phyloP scores from a whole-genome alignment of 1,140 invertebrate species.

The Conopomorpha cramerella region DNA sequence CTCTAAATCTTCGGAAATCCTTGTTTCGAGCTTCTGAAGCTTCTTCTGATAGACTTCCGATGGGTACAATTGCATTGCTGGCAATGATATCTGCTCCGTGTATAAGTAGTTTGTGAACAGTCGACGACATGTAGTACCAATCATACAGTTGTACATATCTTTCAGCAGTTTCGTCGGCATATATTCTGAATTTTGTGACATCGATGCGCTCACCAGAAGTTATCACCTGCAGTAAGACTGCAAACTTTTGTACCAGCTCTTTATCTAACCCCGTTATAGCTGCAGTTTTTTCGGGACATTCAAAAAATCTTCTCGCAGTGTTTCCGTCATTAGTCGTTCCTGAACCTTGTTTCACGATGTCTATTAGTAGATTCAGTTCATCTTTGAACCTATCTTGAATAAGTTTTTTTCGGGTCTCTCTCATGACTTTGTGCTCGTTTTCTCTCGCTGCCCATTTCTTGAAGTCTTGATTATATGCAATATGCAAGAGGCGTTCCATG shows the following conservation, averaged over 20 bases:
- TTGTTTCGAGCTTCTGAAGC: too few species aligned
- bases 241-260: slow-evolving; percentile 8
- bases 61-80: too few species aligned
- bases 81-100: too few species aligned
- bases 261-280: slow-evolving; percentile 16
- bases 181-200: too few species aligned
- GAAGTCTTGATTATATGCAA: not conserved
- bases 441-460: not conserved
- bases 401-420: slow-evolving; percentile 9
- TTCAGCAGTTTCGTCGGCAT: too few species aligned
- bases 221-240: slow-evolving; percentile 13
- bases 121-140: too few species aligned
- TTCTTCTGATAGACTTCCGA: too few species aligned
- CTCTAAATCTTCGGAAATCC: too few species aligned
- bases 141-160: too few species aligned
- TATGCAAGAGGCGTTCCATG: slow-evolving; percentile 1
- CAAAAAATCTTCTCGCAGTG: slow-evolving; percentile 18
- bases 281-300: slow-evolving; percentile 10
- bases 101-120: too few species aligned
- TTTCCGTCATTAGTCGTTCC: slow-evolving; percentile 21
- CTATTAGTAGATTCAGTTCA: slow-evolving; percentile 14
- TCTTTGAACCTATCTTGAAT: slow-evolving; percentile 18
- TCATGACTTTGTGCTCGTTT: not conserved
- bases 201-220: too few species aligned
- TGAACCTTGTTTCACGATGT: slow-evolving; percentile 8